Base-by-base conservation (phyloP, 37 sponge, comb jelly and placozoan genomes). In the Aphrocallistes beatrix region DNA sequence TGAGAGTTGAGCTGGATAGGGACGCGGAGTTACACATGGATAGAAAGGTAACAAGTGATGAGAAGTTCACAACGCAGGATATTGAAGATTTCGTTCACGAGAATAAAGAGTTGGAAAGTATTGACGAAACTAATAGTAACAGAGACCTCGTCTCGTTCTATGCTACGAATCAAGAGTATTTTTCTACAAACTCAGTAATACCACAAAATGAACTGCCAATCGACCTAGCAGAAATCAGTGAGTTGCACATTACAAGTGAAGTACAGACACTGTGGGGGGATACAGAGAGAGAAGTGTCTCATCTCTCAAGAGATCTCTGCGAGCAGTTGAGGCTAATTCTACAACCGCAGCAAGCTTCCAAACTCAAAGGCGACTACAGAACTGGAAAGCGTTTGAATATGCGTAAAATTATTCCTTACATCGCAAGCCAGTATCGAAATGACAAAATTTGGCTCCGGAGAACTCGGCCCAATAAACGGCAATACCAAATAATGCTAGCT, bases 351-450 rank as follows among this genome's bases (percentile, higher is more conserved):
- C 90, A 86, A 86, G 91, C 99, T 42, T 75, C 94, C 10, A 90
- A 93, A 38, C 89, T n/a, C 81, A 95, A 91, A 81, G 99, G 99
- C 39, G 99, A 98, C 82, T 98, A 84, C 51, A 81, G 91, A 3
- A 92, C 93, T 39, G 99, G 99, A 28, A 98, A 98, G 84, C 84
- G 96, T 39, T 86, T 98, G 37, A 98, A 98, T 89, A 95, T 98
- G 90, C 86, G 92, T 0, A 82, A 92, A 60, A 87, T 98, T 0
- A 94, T 98, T 47, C 96, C 99, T 32, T 98, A 95, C 89, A 95
- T 98, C 38, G 99, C 99, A 0, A 95, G 96, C 83, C 86, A 91
- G 60, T 98, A 88, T 51, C 96, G 91, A 39, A 98, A 95, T 82
- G 94, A 98, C 83, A 83, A 90, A 37, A 98, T 98, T 30, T 98